These are phyloP conservation scores for Cyrtorhinus lividipennis DNA, from an alignment of 1,140 invertebrate species.

Conservation along the genomic window DNA sequence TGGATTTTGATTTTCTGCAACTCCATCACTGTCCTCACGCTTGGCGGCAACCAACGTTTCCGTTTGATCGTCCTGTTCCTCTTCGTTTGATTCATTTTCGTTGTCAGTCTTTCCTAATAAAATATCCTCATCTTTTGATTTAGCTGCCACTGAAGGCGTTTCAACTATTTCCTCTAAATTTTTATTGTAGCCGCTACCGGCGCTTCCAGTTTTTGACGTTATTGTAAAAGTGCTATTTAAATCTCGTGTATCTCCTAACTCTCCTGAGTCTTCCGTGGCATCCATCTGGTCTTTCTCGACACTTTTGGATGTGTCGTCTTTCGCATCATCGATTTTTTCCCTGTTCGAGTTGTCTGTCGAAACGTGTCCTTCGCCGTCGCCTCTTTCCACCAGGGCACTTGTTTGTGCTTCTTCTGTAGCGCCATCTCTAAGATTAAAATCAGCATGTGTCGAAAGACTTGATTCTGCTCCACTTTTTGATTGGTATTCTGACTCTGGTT, in stretches of 20 bases:
- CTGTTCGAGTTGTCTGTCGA: conserved; percentile 12
- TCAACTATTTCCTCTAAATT: background rate
- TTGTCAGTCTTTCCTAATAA: no score
- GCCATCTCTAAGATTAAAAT: no score
- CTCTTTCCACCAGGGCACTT: no score
- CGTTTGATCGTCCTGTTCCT: conserved; percentile 15
- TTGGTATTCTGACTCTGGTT: background rate
- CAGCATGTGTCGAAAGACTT: no score
- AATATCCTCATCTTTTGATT: no score
- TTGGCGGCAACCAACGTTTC: background rate
- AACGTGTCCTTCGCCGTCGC: conserved; percentile 6
- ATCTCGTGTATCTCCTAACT: background rate
- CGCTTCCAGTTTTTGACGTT: conserved; percentile 17
- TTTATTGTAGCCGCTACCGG: conserved; percentile 13
- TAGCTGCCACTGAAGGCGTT: background rate
- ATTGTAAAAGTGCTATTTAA: no score
- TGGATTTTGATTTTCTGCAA: background rate
- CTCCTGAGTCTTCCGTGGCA: conserved; percentile 16
- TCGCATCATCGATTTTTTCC: conserved; percentile 14
- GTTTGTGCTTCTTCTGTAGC: no score
- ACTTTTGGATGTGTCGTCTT: conserved; percentile 10
- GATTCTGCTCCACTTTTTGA: no score
- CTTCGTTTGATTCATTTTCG: conserved; percentile 15
- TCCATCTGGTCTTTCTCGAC: conserved; percentile 2
- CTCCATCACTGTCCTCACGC: background rate